Percentiles rank a stretch among this genome's conserved stretches.
Conservation (phyloP, 2,888 invertebrate genomes). For the Baccha elongata region DNA sequence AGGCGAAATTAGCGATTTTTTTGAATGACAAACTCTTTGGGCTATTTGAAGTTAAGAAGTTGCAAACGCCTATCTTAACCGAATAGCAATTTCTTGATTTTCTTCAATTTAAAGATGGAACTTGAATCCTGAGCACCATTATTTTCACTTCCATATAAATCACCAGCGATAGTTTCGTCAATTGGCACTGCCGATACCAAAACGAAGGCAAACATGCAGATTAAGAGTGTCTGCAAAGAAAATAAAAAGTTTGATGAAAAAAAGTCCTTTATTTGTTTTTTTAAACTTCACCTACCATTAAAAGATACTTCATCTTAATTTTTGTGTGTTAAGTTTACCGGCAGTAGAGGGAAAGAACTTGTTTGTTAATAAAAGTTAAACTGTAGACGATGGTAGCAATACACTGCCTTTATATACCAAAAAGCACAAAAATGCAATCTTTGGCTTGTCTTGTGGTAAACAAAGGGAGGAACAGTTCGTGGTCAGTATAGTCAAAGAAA, state of each 20-base stretch:
- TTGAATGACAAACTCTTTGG: conserved; percentile 28
- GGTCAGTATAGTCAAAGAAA: conserved; percentile 39
- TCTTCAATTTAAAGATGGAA: conserved; percentile 62
- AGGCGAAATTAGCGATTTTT: conserved; percentile 4
- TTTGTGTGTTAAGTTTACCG: conserved; percentile 3
- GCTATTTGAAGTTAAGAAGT: background rate
- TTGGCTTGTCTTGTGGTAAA: conserved; percentile 8
- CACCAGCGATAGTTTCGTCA: conserved; percentile 55
- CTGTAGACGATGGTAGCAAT: conserved; percentile 42
- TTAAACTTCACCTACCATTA: conserved; percentile 42
- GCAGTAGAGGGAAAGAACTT: conserved; percentile 12
- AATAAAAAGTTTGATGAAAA: background rate
- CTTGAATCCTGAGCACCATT: conserved; percentile 51
- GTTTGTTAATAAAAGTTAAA: conserved; percentile 52
- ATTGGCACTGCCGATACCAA: conserved; percentile 55
- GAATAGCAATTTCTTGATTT: conserved; percentile 65
- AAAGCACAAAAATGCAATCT: conserved; percentile 42
- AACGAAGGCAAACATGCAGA: conserved; percentile 45
- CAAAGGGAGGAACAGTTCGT: conserved; percentile 29
- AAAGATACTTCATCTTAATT: conserved; percentile 55
- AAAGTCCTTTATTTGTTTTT: conserved; percentile 4
- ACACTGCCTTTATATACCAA: conserved; percentile 62
- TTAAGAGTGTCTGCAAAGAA: conserved; percentile 38
- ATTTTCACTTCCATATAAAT: conserved; percentile 56
- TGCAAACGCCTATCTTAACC: conserved; percentile 25